Evolutionary conservation across 2,888 invertebrate species (phyloP), one percentile per base, ranked within the genome.

Genomic region (Phasia obesa): DNA sequence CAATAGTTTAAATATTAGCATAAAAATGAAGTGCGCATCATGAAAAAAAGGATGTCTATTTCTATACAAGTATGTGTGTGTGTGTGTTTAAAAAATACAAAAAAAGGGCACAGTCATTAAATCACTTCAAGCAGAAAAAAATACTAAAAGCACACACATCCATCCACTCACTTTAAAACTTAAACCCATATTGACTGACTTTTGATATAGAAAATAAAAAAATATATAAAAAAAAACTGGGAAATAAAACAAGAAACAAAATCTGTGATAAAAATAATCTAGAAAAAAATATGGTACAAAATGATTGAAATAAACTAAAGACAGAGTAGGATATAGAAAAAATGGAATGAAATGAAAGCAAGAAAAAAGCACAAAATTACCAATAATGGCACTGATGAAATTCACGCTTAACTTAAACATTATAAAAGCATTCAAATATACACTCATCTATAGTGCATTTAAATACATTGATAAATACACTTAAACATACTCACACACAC

Each of bases 1-100:
- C 83, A 83, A 83, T 83, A 83, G 83, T 83, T 83, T 79, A 83
- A 83, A 83, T 83, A 83, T 83, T 83, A 79, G 83, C 83, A 83
- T 83, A 79, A 79, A 83, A 83, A 79, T 79, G 60, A 71, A 79
- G 75, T 79, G 79, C 59, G 67, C 79, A 79, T 83, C 79, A 79
- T 71, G n/a, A 82, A 70, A 78, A 81, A 79, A 79, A 75, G 75
- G 51, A 75, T 75, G 47, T 60, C 21, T 27, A 4, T 49, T 17
- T 35, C 17, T 23, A 42, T 4, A 27, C 13, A 44, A 21, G 21
- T 51, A n/a, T 31, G 27, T 47, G 35, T 49, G 51, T 11, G 35
- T 11, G 35, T 35, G 11, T 35, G 35, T 35, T 42, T 42, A n/a
- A 13, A 42, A 42, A 42, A n/a, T 47, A 44, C 21, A 42, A 73